Evolutionary conservation across 2,888 invertebrate species (phyloP), one percentile per base, ranked within the genome.

Genomic region (Zaprionus bogoriensis): DNA sequence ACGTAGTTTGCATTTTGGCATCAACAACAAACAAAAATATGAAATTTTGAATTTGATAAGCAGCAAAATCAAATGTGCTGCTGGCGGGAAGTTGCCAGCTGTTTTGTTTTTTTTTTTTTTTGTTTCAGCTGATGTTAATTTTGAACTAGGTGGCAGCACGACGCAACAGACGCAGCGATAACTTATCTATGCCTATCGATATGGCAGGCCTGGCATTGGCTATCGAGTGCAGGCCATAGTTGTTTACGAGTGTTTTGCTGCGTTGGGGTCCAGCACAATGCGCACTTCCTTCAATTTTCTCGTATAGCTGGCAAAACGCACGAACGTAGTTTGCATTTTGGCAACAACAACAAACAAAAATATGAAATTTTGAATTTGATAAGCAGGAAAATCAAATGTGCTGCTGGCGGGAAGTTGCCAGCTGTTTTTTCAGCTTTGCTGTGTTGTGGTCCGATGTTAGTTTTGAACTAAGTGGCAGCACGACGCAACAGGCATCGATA

Each of bases 261-360:
- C n/a, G n/a, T 94, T 96, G 89, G 98, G 98, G 89, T 99, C 99
- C 50, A 99, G 92, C 90, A 98, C 97, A 89, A 99, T 94, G 78
- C 99, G 94, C 12, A 99, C 91, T 92, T 99, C 99, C 91, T 95
- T 97, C 30, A 99, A 91, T 71, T 94, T 93, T 51, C 94, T 91
- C 39, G 95, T 94, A 76, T 98, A 93, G 89, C 94, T 94, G 14
- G 95, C 81, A 48, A 94, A 92, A 57, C 89, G 88, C 4, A 59
- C 17, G 1, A 81, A 42, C 17, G 85, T 73, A 6, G 83, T 10
- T 60, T 87, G 87, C 91, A 91, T 91, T 60, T 87, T 74, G n/a
- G n/a, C n/a, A n/a, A n/a, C n/a, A n/a, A n/a, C n/a, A n/a, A n/a
- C n/a, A n/a, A n/a, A n/a, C n/a, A n/a, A n/a, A n/a, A 52, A 54